Percentiles rank a stretch among this genome's conserved stretches.
phyloP scores from a whole-genome alignment of 2,113 vertebrate genomes.

The Phrynosoma platyrhinos region DNA sequence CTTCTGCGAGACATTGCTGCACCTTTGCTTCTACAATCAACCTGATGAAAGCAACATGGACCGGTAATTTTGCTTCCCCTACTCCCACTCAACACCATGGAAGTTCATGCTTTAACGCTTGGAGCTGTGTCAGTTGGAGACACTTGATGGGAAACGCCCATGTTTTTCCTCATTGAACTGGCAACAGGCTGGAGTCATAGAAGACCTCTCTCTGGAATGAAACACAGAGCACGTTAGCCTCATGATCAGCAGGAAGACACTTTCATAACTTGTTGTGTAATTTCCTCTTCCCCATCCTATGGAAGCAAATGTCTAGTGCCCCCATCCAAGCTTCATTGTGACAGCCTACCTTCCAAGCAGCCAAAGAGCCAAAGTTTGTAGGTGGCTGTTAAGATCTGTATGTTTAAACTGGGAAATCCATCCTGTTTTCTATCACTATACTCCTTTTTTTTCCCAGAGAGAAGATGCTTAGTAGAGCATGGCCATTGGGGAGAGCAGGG shows the following conservation, averaged over 20 bases:
- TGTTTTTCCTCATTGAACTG: slow-evolving; percentile 11
- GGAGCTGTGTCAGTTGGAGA: slow-evolving; percentile 14
- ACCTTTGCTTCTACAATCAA: slow-evolving; percentile 78
- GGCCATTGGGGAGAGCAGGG: background rate
- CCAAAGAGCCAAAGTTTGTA: background rate
- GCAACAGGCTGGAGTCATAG: slow-evolving; percentile 13
- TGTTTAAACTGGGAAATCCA: background rate
- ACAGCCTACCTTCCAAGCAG: background rate
- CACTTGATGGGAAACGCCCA: slow-evolving; percentile 8
- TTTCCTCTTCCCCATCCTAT: slow-evolving; percentile 2
- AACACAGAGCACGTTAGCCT: background rate
- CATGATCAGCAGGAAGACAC: slow-evolving; percentile 19
- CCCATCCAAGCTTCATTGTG: background rate
- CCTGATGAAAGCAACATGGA: slow-evolving; percentile 87
- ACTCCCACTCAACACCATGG: background rate
- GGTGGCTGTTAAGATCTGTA: background rate
- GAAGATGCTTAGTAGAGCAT: background rate
- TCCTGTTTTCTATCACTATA: background rate
- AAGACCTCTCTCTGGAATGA: slow-evolving; percentile 1
- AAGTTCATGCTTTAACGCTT: background rate
- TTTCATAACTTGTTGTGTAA: slow-evolving; percentile 30
- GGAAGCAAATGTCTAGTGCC: background rate
- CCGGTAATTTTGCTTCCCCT: slow-evolving; percentile 75
- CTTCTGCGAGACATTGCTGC: slow-evolving; percentile 83
- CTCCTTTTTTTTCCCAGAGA: background rate